Conservation (phyloP, 1,140 invertebrate genomes). For the Drosophila repletoides region DNA sequence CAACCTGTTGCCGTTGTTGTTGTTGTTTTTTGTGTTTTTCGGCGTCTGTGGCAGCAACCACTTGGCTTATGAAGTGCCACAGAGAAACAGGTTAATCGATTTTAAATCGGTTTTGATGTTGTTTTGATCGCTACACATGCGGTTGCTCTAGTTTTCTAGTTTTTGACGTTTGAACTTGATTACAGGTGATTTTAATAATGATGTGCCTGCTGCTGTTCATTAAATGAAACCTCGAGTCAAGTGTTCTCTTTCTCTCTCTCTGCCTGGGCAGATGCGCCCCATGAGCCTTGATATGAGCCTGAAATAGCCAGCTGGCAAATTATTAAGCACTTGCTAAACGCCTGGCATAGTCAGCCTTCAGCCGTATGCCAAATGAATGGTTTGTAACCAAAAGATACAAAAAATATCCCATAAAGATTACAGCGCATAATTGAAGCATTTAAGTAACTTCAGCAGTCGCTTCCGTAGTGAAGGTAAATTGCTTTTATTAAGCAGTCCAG, state of each 20-base stretch:
- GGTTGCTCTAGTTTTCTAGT: slow-evolving; percentile 66
- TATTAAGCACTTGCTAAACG: slow-evolving; percentile 59
- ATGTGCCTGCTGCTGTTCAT: slow-evolving; percentile 57
- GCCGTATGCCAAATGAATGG: slow-evolving; percentile 30
- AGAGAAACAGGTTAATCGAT: slow-evolving; percentile 81
- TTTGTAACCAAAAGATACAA: neutral
- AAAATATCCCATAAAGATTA: slow-evolving; percentile 1
- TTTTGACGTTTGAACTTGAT: slow-evolving; percentile 80
- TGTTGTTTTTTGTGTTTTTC: slow-evolving; percentile 39
- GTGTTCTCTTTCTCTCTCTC: too few relatives aligned
- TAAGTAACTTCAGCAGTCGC: too few relatives aligned
- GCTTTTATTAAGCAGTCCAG: too few relatives aligned
- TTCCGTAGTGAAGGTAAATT: too few relatives aligned
- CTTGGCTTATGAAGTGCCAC: slow-evolving; percentile 72
- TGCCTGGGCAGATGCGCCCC: slow-evolving; percentile 28
- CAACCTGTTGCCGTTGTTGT: slow-evolving; percentile 65
- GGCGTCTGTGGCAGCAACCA: slow-evolving; percentile 58
- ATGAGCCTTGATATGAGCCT: slow-evolving; percentile 27
- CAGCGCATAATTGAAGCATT: neutral
- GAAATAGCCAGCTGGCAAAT: slow-evolving; percentile 53
- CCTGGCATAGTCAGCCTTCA: slow-evolving; percentile 41
- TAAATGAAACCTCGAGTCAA: slow-evolving; percentile 20
- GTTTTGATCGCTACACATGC: slow-evolving; percentile 65
- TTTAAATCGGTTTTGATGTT: slow-evolving; percentile 81
- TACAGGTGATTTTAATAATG: slow-evolving; percentile 79